Conservation (phyloP, 2,797 vertebrate genomes). For the Mormyrops attenuatus region DNA sequence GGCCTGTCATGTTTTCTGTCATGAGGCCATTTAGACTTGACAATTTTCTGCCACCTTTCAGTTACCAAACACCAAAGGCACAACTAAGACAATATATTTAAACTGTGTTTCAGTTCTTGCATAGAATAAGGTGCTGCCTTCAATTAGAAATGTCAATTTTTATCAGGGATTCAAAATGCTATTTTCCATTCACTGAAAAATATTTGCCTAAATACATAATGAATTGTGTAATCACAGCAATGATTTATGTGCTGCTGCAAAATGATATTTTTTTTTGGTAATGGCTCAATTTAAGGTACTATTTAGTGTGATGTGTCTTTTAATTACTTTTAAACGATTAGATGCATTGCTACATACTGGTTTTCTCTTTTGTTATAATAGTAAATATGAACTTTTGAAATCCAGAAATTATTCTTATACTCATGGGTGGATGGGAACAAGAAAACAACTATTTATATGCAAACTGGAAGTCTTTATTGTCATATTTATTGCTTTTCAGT, state of each 20-base stretch:
- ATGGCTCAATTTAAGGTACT: conserved; percentile 58
- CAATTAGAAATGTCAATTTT: conserved; percentile 6
- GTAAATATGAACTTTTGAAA: conserved; percentile 26
- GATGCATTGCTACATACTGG: conserved; percentile 33
- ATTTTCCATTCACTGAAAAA: not conserved
- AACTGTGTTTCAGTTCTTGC: not conserved
- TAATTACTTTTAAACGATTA: conserved; percentile 44
- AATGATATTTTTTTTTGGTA: conserved; percentile 33
- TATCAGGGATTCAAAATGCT: not conserved
- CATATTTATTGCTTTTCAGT: conserved; percentile 43
- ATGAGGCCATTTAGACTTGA: not conserved
- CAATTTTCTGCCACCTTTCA: not conserved
- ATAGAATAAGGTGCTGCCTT: conserved; percentile 1
- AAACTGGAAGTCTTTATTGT: conserved; percentile 19
- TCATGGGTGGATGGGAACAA: conserved; percentile 33
- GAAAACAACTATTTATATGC: conserved; percentile 39
- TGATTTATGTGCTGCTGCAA: conserved; percentile 1
- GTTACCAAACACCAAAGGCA: not conserved
- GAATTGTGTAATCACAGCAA: conserved; percentile 2
- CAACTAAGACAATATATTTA: conserved; percentile 11
- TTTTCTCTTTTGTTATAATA: conserved; percentile 20
- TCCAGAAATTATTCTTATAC: conserved; percentile 24
- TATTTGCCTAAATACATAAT: not conserved
- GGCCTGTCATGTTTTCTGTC: conserved; percentile 8
- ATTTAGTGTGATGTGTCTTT: conserved; percentile 36